Evolutionary conservation across 1,140 invertebrate species (phyloP), one percentile per base, ranked within the genome.

Genomic region (Liolophura sinensis): DNA sequence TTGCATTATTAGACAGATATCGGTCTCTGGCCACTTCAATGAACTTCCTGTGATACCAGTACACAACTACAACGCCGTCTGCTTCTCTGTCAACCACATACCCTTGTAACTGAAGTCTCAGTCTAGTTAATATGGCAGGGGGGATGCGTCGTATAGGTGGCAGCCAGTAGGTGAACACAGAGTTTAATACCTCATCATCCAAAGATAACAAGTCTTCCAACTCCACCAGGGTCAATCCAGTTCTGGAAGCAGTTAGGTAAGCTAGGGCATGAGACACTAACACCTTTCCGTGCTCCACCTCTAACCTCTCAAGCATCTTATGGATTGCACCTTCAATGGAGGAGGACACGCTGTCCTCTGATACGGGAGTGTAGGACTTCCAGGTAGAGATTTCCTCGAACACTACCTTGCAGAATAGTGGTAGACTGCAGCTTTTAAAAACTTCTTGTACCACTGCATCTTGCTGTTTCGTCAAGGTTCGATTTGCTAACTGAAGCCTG

Each of bases 231-330:
- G 77, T 80, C 25, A 84, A 67, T 1, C 82, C 82, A 16, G 77
- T 80, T 0, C 64, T 63, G 9, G 79, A 82, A 16, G 78, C 74
- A 20, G 74, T 78, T 46, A 82, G 58, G 67, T 97, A 79, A 94
- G 94, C 71, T 92, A 92, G 1, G 91, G 92, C 82, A 92, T 93
- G 62, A 0, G 71, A 68, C 16, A 84, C 75, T 6, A 82, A 60
- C 0, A 69, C 24, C 18, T 68, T 54, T 0, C 81, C 81, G 60
- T 81, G 72, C 5, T 65, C 73, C 25, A 25, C 60, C 65, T 83
- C 80, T 18, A 83, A 70, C 15, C 57, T 64, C 51, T 68, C 65
- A 25, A 81, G 75, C 31, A 40, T 40, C 31, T 40, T 40, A 40
- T 40, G 31, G 9, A 40, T 40, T 40, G 31, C 31, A 9, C 31